Evolutionary conservation across 2,888 invertebrate species (phyloP).

Genomic region (Ochropleura plecta): DNA sequence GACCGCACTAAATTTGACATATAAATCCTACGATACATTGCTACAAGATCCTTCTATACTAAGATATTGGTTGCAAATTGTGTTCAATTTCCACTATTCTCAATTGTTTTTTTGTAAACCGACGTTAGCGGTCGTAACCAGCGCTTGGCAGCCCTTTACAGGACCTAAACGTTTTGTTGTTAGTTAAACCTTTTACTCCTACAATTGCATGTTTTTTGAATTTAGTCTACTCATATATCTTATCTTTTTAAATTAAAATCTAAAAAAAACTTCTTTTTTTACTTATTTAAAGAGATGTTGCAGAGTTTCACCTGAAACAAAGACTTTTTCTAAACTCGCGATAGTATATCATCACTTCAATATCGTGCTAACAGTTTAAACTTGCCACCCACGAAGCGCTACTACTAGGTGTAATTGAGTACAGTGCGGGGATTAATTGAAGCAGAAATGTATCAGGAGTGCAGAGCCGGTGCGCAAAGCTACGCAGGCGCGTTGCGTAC

Average conservation of each 20-base stretch:
- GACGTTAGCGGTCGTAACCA: not conserved
- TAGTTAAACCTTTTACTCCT: not conserved
- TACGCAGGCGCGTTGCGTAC: slow-evolving; percentile 87
- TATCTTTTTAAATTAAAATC: not conserved
- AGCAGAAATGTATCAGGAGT: slow-evolving; percentile 89
- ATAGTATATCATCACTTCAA: slow-evolving; percentile 62
- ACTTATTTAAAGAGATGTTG: not conserved
- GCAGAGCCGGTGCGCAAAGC: slow-evolving; percentile 84
- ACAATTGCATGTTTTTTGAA: too few species aligned
- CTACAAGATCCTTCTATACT: slow-evolving; percentile 18
- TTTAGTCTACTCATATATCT: not conserved
- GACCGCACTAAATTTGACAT: not conserved
- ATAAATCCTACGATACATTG: slow-evolving; percentile 47
- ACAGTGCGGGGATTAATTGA: slow-evolving; percentile 88
- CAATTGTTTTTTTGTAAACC: not conserved
- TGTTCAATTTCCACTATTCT: not conserved
- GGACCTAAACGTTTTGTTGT: not conserved
- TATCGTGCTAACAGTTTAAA: slow-evolving; percentile 69
- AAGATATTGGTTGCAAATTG: not conserved
- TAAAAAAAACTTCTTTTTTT: not conserved
- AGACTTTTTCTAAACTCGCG: slow-evolving; percentile 15
- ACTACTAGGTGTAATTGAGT: slow-evolving; percentile 86
- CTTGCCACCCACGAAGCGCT: slow-evolving; percentile 70
- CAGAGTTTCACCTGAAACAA: slow-evolving; percentile 7
- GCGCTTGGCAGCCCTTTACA: not conserved